Conservation (phyloP, 2,888 invertebrate genomes). For the Alsophila aescularia region DNA sequence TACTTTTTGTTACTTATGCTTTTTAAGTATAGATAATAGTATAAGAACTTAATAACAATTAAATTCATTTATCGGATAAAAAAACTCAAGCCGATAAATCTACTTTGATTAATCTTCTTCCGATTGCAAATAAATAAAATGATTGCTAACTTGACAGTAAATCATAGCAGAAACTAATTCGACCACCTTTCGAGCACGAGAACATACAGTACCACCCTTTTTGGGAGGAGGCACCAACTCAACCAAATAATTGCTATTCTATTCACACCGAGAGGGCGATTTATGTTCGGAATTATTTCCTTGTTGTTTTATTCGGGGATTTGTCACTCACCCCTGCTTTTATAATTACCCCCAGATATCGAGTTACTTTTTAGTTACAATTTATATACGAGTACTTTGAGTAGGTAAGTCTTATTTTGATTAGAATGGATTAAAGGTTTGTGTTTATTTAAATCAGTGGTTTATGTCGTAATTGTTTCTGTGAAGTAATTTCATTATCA, state of each 20-base stretch:
- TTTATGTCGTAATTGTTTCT: no score
- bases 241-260: constrained; percentile 85
- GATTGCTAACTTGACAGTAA: no score
- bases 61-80: no score
- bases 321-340: constrained; percentile 81
- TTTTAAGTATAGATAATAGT: no score
- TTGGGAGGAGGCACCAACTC: constrained; percentile 66
- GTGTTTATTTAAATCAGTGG: constrained; percentile 18
- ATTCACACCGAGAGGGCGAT: constrained; percentile 82
- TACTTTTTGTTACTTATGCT: no score
- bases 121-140: no score
- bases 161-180: constrained; percentile 1
- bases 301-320: constrained; percentile 84
- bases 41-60: no score
- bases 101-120: no score
- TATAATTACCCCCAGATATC: constrained; percentile 80
- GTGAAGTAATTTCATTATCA: no score
- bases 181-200: constrained; percentile 27
- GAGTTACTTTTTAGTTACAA: constrained; percentile 75
- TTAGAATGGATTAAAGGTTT: constrained; percentile 56
- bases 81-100: no score
- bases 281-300: constrained; percentile 83
- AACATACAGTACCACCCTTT: constrained; percentile 44
- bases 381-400: constrained; percentile 62
- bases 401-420: constrained; percentile 11